phyloP scores from a whole-genome alignment of 2,113 vertebrate genomes.

The Alaudala cheleensis region DNA sequence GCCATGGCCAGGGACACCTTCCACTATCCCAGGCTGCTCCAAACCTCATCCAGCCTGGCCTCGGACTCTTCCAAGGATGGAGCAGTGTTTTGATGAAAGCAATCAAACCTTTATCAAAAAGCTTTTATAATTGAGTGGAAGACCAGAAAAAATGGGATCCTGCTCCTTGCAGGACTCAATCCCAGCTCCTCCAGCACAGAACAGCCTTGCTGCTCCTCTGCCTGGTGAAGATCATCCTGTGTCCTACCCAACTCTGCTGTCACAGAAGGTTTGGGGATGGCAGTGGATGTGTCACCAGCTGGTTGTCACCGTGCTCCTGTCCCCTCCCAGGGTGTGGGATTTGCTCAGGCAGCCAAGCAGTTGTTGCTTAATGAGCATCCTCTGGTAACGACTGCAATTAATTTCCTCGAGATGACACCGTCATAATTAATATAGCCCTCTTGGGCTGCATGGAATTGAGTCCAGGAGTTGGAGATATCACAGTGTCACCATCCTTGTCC shows the following conservation, averaged over 20 bases:
- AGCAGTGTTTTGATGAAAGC: not conserved
- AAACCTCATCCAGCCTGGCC: not conserved
- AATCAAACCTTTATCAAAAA: not conserved
- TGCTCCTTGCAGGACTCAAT: not conserved
- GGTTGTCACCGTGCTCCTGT: not conserved
- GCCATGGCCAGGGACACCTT: not conserved
- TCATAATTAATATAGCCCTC: constrained; percentile 10
- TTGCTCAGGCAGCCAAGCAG: not conserved
- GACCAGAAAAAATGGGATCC: not conserved
- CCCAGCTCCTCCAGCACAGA: not conserved
- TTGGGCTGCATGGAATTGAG: not conserved
- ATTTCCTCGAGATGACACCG: not conserved
- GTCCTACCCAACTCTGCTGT: not conserved
- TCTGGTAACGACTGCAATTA: not conserved
- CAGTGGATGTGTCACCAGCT: not conserved
- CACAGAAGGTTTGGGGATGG: not conserved
- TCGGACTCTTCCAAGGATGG: not conserved
- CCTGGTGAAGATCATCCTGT: accelerated
- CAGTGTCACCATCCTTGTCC: not conserved
- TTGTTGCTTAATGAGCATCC: not conserved
- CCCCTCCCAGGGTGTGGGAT: not conserved
- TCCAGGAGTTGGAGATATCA: not conserved
- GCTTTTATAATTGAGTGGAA: not conserved
- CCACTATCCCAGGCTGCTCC: not conserved
- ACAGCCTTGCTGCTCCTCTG: not conserved